Evolutionary conservation across 2,797 vertebrate genomes (phyloP).

Genomic region (Schizopygopsis malacanthus): DNA sequence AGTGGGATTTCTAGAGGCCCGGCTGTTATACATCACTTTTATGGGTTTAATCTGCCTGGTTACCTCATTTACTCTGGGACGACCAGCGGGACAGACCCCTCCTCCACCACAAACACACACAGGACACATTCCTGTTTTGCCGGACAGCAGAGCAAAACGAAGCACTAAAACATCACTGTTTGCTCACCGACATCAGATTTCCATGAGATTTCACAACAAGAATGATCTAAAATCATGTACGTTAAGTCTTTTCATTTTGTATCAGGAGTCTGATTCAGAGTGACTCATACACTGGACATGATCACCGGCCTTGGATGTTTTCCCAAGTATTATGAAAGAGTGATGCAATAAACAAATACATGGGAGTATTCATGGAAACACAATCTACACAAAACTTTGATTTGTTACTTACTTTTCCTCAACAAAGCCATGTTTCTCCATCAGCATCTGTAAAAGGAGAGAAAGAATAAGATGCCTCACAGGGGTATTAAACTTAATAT

Average conservation of each 20-base stretch:
- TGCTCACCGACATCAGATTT: neutral
- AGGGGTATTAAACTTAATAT: neutral
- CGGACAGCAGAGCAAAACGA: neutral
- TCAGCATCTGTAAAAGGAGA: constrained; percentile 60
- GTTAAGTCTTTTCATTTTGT: neutral
- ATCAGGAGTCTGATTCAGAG: neutral
- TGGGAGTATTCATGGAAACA: no score
- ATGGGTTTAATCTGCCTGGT: constrained; percentile 48
- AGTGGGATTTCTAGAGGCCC: neutral
- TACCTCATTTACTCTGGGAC: constrained; percentile 50
- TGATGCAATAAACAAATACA: constrained; percentile 1
- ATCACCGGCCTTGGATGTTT: neutral
- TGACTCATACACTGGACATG: constrained; percentile 9
- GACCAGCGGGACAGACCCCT: constrained; percentile 29
- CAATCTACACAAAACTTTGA: neutral
- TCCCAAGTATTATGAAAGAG: neutral
- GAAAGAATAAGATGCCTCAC: neutral
- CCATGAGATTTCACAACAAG: neutral
- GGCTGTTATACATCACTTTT: neutral
- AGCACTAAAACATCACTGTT: constrained; percentile 10
- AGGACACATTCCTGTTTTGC: constrained; percentile 44
- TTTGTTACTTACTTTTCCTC: constrained; percentile 74
- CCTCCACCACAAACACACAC: constrained; percentile 10
- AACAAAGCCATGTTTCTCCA: constrained; percentile 73
- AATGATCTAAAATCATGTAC: neutral